Conservation (phyloP, 2,113 vertebrate genomes). For the Scomber japonicus region DNA sequence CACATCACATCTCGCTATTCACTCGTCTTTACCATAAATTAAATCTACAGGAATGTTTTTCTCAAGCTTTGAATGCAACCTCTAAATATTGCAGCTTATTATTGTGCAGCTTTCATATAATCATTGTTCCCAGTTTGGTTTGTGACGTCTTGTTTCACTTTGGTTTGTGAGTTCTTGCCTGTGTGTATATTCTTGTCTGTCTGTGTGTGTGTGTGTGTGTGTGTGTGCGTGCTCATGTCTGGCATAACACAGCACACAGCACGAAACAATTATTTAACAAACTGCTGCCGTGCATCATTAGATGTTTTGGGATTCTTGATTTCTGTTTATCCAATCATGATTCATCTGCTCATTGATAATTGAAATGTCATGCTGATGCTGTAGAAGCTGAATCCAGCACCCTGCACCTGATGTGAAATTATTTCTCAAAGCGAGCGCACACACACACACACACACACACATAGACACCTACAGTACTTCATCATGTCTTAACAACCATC, state of each 20-base stretch:
- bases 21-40: not conserved
- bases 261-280: slow-evolving; percentile 15
- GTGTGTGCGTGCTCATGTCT: not conserved
- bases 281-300: slow-evolving; percentile 4
- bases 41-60: not conserved
- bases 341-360: slow-evolving; percentile 44
- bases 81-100: not conserved
- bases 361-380: not conserved
- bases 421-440: not conserved
- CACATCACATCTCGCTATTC: not conserved
- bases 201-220: not conserved
- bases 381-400: not conserved
- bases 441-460: slow-evolving; percentile 7
- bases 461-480: not conserved
- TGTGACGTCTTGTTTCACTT: not conserved
- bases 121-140: not conserved
- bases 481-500: not conserved
- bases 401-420: not conserved
- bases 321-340: slow-evolving; percentile 9
- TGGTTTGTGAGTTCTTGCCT: not conserved
- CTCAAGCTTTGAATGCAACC: not conserved
- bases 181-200: not conserved
- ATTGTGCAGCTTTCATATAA: not conserved
- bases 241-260: not conserved
- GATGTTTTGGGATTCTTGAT: slow-evolving; percentile 13